Conservation (phyloP, 1,140 invertebrate genomes). For the Lepidurus packardi region DNA sequence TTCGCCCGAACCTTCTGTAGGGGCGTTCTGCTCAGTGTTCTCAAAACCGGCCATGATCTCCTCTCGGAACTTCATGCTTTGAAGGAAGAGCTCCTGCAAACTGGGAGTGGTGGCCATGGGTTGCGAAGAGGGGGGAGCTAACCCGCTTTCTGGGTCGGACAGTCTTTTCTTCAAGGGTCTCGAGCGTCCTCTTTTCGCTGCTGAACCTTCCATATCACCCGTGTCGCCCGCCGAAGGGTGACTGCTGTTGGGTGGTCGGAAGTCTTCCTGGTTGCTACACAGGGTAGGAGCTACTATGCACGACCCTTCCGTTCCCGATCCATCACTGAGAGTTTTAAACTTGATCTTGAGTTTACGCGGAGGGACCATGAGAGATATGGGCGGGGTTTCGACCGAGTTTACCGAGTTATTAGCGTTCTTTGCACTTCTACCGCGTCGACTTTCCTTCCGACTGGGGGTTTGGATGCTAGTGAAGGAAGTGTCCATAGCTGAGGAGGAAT, state of each 20-base stretch:
- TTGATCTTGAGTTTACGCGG: slow-evolving; percentile 78
- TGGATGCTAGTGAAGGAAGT: neutral
- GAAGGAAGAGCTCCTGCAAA: slow-evolving; percentile 68
- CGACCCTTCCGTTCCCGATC: slow-evolving; percentile 15
- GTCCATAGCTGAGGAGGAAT: neutral
- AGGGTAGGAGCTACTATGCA: neutral
- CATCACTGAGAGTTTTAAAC: slow-evolving; percentile 46
- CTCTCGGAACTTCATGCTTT: slow-evolving; percentile 80
- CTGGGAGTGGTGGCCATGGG: slow-evolving; percentile 55
- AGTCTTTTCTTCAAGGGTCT: slow-evolving; percentile 74
- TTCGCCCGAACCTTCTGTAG: slow-evolving; percentile 52
- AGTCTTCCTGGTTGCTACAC: neutral
- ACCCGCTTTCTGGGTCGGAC: slow-evolving; percentile 27
- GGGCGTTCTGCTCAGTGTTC: slow-evolving; percentile 34
- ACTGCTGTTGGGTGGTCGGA: neutral
- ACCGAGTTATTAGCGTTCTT: slow-evolving; percentile 34
- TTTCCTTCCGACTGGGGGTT: slow-evolving; percentile 36
- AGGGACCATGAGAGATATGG: slow-evolving; percentile 36
- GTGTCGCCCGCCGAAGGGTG: neutral
- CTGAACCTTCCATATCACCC: slow-evolving; percentile 31
- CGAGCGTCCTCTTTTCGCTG: slow-evolving; percentile 47
- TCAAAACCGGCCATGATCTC: slow-evolving; percentile 73
- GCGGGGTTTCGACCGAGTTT: slow-evolving; percentile 26
- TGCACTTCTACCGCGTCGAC: slow-evolving; percentile 27
- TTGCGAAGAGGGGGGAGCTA: slow-evolving; percentile 33